These are phyloP conservation scores for Eulemur rubriventer DNA, from an alignment of 2,797 vertebrate genomes.

Conservation along the genomic window DNA sequence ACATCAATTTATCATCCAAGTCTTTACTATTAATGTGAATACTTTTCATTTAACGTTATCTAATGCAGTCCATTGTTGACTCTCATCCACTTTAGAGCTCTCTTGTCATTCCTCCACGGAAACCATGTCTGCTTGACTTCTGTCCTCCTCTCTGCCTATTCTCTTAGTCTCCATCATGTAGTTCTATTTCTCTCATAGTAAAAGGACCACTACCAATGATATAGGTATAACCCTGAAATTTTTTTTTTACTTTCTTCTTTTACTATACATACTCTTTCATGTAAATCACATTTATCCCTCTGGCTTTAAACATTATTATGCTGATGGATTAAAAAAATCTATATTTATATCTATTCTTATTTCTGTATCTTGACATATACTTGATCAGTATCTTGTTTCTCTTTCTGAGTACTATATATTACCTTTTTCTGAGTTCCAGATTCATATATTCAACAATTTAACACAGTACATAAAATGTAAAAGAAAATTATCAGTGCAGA, in stretches of 20 bases:
- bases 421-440: background rate
- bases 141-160: background rate
- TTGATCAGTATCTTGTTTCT: background rate
- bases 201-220: rapidly evolving
- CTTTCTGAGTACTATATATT: background rate
- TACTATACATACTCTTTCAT: background rate
- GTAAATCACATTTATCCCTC: background rate
- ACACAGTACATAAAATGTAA: background rate
- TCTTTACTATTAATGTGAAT: background rate
- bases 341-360: background rate
- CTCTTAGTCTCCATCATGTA: background rate
- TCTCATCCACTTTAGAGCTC: background rate
- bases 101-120: background rate
- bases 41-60: background rate
- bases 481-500: background rate
- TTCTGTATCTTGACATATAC: background rate
- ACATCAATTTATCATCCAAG: background rate
- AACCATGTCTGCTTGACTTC: rapidly evolving
- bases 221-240: background rate
- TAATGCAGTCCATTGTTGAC: background rate
- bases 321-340: background rate
- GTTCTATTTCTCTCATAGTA: background rate
- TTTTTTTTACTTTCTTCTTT: background rate
- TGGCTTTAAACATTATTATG: background rate
- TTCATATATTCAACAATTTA: background rate